Conservation (phyloP, 2,113 vertebrate species). For the Bos javanicus region DNA sequence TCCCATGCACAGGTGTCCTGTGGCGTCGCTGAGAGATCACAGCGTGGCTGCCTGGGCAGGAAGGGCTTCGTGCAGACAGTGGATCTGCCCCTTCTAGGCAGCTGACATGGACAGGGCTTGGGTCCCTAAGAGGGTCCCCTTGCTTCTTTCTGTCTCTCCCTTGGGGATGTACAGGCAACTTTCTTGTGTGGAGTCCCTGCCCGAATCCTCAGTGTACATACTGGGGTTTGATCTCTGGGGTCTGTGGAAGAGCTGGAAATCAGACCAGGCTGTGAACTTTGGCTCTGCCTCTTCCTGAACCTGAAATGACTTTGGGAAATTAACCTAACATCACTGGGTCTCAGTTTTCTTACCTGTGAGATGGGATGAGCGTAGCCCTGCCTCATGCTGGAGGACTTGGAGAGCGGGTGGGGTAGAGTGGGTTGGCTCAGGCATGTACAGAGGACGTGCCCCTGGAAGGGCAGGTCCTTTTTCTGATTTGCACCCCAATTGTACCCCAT, state of each 20-base stretch:
- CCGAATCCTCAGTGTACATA: fast-evolving
- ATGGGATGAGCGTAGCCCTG: not conserved
- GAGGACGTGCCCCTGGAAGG: not conserved
- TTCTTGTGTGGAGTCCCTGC: not conserved
- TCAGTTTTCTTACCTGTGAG: not conserved
- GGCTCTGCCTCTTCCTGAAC: not conserved
- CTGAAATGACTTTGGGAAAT: not conserved
- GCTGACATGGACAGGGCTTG: not conserved
- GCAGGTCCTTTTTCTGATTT: not conserved
- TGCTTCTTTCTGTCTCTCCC: not conserved
- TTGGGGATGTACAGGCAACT: not conserved
- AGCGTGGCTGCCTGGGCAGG: not conserved
- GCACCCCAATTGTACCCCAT: not conserved
- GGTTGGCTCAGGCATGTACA: not conserved
- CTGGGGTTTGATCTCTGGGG: not conserved
- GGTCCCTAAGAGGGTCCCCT: not conserved
- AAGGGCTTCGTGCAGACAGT: not conserved
- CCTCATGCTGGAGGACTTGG: not conserved
- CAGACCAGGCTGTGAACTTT: not conserved
- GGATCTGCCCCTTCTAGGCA: not conserved
- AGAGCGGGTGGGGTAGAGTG: not conserved
- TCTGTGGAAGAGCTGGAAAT: not conserved
- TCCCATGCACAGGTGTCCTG: constrained; percentile 38
- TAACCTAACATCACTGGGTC: not conserved
- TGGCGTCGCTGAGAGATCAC: constrained; percentile 39